These are phyloP conservation scores for Augochlorella aurata DNA, from an alignment of 2,888 invertebrate species.

Conservation along the genomic window DNA sequence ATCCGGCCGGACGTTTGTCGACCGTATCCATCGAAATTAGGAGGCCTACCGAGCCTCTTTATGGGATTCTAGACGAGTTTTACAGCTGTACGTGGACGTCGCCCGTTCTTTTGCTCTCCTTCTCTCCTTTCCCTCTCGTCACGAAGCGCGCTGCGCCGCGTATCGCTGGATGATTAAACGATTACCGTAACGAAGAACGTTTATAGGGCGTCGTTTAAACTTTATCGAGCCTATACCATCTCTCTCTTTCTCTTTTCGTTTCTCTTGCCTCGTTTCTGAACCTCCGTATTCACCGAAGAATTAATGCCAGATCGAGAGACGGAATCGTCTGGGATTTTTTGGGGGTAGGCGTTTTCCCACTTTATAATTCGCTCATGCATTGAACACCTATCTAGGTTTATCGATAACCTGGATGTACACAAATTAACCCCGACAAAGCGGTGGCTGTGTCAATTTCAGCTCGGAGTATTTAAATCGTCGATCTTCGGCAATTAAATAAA, in stretches of 20 bases:
- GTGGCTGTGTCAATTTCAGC: too few relatives aligned
- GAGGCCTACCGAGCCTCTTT: conserved; percentile 53
- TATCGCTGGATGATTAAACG: conserved; percentile 61
- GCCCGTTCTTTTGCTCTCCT: conserved; percentile 18
- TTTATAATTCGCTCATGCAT: not conserved
- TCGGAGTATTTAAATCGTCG: too few relatives aligned
- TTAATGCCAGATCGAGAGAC: not conserved
- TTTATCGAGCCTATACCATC: conserved; percentile 46
- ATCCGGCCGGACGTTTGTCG: conserved; percentile 45
- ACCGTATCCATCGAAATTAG: conserved; percentile 61
- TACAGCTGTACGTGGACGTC: conserved; percentile 41
- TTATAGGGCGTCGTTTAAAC: conserved; percentile 52
- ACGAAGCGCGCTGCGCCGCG: not conserved
- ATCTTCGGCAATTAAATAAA: too few relatives aligned
- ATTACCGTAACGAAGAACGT: conserved; percentile 61
- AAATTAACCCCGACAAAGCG: too few relatives aligned
- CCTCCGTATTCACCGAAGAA: not conserved
- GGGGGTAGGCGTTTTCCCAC: not conserved
- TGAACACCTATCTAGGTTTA: too few relatives aligned
- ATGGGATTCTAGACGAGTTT: conserved; percentile 57
- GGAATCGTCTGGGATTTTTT: not conserved
- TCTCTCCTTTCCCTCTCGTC: conserved; percentile 23
- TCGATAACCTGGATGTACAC: too few relatives aligned
- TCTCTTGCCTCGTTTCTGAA: not conserved
- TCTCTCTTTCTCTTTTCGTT: not conserved